Conservation (phyloP, 1,140 invertebrate species). For the Eciton burchellii region DNA sequence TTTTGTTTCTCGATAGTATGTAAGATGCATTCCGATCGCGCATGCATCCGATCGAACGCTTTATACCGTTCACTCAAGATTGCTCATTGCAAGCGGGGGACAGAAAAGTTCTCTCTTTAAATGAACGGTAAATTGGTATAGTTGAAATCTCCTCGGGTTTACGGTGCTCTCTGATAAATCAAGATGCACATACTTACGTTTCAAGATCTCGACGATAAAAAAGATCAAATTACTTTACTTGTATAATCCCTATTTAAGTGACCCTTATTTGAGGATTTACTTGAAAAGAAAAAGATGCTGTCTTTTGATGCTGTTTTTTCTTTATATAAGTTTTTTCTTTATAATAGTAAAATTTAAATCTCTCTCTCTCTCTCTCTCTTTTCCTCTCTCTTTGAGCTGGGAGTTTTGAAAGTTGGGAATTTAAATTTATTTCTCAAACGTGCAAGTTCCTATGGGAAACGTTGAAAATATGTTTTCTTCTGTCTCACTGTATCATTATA, state of each 20-base stretch:
- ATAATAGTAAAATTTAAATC: too few species aligned
- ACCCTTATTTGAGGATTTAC: background rate
- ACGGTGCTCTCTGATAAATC: background rate
- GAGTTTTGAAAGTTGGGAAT: too few species aligned
- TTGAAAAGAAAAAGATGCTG: too few species aligned
- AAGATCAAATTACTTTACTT: background rate
- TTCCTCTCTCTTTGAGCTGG: too few species aligned
- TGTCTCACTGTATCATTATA: background rate
- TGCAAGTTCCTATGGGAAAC: background rate
- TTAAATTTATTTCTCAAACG: background rate
- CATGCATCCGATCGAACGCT: constrained; percentile 4
- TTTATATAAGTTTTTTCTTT: too few species aligned
- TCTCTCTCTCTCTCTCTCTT: too few species aligned
- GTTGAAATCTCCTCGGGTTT: constrained; percentile 2
- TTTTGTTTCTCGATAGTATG: background rate
- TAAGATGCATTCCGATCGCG: background rate
- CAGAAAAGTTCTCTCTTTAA: constrained; percentile 2
- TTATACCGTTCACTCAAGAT: constrained; percentile 5
- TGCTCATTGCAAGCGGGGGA: background rate
- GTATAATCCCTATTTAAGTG: background rate
- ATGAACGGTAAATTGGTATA: background rate
- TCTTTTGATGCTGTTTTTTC: too few species aligned
- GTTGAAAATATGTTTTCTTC: background rate
- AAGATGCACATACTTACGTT: background rate
- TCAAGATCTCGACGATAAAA: background rate